A percentile compares a stretch with the other conserved stretches of the same genome.
Evolutionary conservation across 2,113 vertebrate genomes (phyloP).

Genomic region (Zosterops hypoxanthus): DNA sequence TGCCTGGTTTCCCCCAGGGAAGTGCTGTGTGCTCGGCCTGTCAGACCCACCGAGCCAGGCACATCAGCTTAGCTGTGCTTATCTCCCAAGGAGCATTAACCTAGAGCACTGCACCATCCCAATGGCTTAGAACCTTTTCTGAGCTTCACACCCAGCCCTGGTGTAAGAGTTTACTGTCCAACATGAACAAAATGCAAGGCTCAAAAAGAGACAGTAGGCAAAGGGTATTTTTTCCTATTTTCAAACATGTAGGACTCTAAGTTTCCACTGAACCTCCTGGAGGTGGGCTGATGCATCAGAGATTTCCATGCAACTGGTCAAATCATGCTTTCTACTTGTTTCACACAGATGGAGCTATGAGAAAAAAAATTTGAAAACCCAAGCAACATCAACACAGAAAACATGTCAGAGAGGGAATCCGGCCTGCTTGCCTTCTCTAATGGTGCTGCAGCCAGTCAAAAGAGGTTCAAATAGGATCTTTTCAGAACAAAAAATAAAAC

Average conservation of each 20-base stretch:
- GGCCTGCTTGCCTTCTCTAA: neutral
- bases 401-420: accelerated
- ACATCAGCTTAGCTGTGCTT: no score
- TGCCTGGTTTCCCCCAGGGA: no score
- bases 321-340: neutral
- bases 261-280: neutral
- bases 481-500: neutral
- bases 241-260: neutral
- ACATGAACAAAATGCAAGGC: neutral
- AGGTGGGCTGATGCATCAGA: neutral
- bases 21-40: accelerated
- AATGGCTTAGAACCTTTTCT: neutral
- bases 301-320: neutral
- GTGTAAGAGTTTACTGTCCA: neutral
- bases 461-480: neutral
- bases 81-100: neutral
- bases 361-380: neutral
- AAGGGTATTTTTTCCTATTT: neutral
- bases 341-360: neutral
- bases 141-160: neutral
- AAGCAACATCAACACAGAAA: neutral
- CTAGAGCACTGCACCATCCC: neutral
- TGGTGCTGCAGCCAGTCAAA: neutral
- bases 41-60: accelerated
- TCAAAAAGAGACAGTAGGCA: neutral